A percentile compares a stretch with the other conserved stretches of the same genome.
phyloP scores from a whole-genome alignment of 1,140 invertebrate genomes.

The Thaumatotibia leucotreta region DNA sequence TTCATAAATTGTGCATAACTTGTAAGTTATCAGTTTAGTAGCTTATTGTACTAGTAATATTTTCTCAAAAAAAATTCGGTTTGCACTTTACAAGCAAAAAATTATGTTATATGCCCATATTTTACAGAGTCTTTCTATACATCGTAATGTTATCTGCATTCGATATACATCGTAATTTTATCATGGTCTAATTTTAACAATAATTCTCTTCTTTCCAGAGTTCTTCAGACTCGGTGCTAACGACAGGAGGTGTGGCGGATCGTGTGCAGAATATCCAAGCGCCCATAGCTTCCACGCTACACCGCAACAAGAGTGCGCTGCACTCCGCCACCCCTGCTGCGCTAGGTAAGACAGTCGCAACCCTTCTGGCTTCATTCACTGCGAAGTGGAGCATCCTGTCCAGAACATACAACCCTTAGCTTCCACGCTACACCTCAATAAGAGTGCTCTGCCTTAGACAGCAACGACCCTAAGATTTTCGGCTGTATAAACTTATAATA shows the following conservation, averaged over 20 bases:
- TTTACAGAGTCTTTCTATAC: too few species aligned
- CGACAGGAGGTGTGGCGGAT: constrained; percentile 50
- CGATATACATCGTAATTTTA: too few species aligned
- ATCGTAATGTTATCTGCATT: too few species aligned
- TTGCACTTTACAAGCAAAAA: too few species aligned
- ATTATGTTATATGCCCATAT: too few species aligned
- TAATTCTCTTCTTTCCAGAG: constrained; percentile 46
- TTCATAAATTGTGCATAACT: too few species aligned
- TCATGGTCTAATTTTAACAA: neutral
- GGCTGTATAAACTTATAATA: neutral
- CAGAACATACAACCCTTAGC: neutral
- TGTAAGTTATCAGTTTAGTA: too few species aligned
- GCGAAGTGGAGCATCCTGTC: too few species aligned
- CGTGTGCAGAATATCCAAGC: constrained; percentile 45
- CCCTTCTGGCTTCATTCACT: too few species aligned
- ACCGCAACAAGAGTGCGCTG: constrained; percentile 64
- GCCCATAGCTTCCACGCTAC: constrained; percentile 51
- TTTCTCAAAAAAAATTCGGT: too few species aligned
- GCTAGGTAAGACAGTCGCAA: constrained; percentile 42
- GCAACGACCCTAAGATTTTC: too few species aligned
- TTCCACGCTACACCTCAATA: neutral
- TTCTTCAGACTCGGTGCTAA: constrained; percentile 66
- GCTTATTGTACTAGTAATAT: too few species aligned
- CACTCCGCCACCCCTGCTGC: constrained; percentile 40
- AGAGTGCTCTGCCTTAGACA: neutral